Base-by-base conservation (phyloP, 2,113 vertebrate genomes). In the Merops nubicus region DNA sequence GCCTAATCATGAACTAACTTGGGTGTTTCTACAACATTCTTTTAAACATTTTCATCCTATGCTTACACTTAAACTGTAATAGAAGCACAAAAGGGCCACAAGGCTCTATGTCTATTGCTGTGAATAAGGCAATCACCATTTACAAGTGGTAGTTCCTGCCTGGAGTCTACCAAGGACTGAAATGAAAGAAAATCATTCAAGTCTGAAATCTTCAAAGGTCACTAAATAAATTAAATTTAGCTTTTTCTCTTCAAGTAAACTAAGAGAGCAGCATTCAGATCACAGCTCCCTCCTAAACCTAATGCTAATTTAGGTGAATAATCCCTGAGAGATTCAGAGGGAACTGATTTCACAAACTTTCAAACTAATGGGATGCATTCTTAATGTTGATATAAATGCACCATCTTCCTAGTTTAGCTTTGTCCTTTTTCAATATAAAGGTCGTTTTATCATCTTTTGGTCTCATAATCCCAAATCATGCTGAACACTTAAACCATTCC, bases 181-280 rank as follows among this genome's bases (percentile, higher is more conserved):
- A 96, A 96, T 94, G 92, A 97, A 93, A 96, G 82, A 97, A 95
- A 97, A 96, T 94, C 79, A 76, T 96, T 97, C 87, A 93, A 73
- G 87, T 92, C 79, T 95, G 89, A 89, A 95, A 95, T 93, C 91
- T 82, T 89, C 64, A 97, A 96, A 97, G 91, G 96, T 96, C 93
- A 97, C 64, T 91, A 96, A 95, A 95, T 92, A 94, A 97, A 91
- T 85, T 94, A 91, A 92, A 93, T 80, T 59, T 87, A 69, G 25
- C 22, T 93, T 81, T 86, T 91, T 79, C 67, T 85, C 47, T 77
- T 88, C 8, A 23, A 94, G 73, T 81, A 96, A 96, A 92, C 78
- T 83, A 88, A 94, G 76, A 91, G n/a, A 92, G 25, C 16, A 85
- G 31, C 29, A 94, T 91, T 96, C 94, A 91, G 85, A 94, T 89